Conservation (phyloP, 2,888 invertebrate species). For the Ferrisia virgata region DNA sequence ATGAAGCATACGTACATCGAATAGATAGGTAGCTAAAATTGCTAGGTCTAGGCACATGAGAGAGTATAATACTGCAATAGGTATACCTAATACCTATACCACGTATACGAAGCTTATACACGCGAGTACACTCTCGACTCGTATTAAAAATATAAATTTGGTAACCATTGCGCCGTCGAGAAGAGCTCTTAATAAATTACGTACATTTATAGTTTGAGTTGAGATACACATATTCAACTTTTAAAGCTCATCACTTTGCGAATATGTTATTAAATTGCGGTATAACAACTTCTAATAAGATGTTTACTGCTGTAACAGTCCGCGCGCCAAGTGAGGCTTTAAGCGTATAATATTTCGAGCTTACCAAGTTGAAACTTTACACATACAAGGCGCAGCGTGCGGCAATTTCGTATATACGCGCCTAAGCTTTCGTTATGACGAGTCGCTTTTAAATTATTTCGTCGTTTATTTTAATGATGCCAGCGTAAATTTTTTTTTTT, state of each 20-base stretch:
- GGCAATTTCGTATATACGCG: slow-evolving; percentile 5
- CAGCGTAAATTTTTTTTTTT: neutral
- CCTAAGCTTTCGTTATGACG: neutral
- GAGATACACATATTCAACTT: slow-evolving; percentile 5
- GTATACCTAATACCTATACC: no score
- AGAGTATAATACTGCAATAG: no score
- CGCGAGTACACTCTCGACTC: neutral
- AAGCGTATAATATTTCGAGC: slow-evolving; percentile 3
- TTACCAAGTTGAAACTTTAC: neutral
- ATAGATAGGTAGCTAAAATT: no score
- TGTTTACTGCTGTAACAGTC: slow-evolving; percentile 14
- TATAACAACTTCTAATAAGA: slow-evolving; percentile 9
- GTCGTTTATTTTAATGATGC: slow-evolving; percentile 9
- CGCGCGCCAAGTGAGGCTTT: neutral
- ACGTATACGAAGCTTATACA: neutral
- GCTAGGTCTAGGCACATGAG: no score
- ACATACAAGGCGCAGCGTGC: neutral
- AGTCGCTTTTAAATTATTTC: slow-evolving; percentile 10
- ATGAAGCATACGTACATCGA: no score
- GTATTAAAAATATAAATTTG: slow-evolving; percentile 4
- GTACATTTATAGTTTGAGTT: slow-evolving; percentile 4
- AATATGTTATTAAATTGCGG: slow-evolving; percentile 14
- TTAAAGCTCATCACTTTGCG: slow-evolving; percentile 9
- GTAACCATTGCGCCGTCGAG: neutral
- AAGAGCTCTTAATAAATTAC: slow-evolving; percentile 13